Percentiles rank a stretch among this genome's conserved stretches.
Evolutionary conservation across 2,888 invertebrate genomes (phyloP).

Genomic region (Lacanobia oleracea): DNA sequence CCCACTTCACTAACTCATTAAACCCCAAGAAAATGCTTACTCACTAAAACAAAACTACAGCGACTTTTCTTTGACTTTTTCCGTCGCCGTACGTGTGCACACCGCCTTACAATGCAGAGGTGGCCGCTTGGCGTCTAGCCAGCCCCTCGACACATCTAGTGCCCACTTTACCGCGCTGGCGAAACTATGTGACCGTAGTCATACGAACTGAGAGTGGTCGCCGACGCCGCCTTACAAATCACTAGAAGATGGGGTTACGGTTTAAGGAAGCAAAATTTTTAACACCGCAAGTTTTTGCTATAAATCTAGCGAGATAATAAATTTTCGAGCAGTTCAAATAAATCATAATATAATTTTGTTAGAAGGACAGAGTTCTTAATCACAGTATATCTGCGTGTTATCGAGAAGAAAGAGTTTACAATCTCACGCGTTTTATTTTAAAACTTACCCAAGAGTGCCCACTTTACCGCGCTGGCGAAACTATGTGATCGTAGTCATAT

Average conservation of each 20-base stretch:
- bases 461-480: constrained; percentile 73
- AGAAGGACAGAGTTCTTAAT: no score
- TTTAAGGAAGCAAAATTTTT: constrained; percentile 1
- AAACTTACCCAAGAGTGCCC: constrained; percentile 67
- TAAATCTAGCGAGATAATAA: no score
- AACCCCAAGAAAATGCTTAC: constrained; percentile 7
- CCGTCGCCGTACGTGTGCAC: constrained; percentile 29
- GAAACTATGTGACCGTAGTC: constrained; percentile 70
- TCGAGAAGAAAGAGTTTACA: no score
- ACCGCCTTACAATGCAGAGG: constrained; percentile 63
- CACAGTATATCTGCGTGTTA: no score
- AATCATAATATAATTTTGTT: no score
- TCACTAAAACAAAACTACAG: constrained; percentile 21
- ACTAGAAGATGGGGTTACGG: constrained; percentile 51
- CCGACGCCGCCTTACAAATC: constrained; percentile 61
- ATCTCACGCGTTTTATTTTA: no score
- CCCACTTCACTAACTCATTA: constrained; percentile 1
- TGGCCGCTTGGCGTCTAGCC: constrained; percentile 76
- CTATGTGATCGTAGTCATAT: constrained; percentile 69
- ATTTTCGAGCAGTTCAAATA: no score
- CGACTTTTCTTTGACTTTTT: constrained; percentile 13
- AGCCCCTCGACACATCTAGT: constrained; percentile 79
- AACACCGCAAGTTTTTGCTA: no score
- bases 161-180: constrained; percentile 75
- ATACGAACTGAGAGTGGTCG: constrained; percentile 66